phyloP scores from a whole-genome alignment of 2,888 invertebrate genomes.

The Sinhomidia bicolor region DNA sequence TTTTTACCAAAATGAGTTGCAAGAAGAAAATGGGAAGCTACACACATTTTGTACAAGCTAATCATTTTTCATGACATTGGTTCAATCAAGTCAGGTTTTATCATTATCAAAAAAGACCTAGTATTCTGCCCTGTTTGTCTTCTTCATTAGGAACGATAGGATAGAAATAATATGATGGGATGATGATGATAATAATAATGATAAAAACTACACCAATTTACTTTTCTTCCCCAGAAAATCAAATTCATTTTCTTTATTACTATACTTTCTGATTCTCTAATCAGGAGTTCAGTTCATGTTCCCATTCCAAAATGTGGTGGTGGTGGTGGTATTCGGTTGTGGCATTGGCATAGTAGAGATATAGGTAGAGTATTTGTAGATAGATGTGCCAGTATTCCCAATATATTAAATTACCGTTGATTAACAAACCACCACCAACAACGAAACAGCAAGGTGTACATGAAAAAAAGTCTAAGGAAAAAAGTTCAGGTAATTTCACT shows the following conservation, averaged over 20 bases:
- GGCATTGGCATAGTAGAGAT: conserved; percentile 9
- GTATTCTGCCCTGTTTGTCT: conserved; percentile 39
- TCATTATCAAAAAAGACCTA: conserved; percentile 29
- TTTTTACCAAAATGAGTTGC: conserved; percentile 26
- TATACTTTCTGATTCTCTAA: conserved; percentile 30
- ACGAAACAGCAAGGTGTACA: neutral
- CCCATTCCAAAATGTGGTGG: conserved; percentile 12
- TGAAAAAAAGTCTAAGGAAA: neutral
- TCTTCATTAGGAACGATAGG: conserved; percentile 55
- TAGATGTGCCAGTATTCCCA: conserved; percentile 49
- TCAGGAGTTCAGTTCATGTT: conserved; percentile 13
- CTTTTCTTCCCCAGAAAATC: conserved; percentile 49
- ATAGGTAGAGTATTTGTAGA: too few relatives aligned
- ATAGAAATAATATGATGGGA: too few relatives aligned
- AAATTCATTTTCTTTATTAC: conserved; percentile 42
- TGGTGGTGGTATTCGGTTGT: conserved; percentile 23
- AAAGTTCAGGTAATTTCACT: conserved; percentile 15
- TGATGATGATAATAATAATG: conserved; percentile 24
- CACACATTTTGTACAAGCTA: conserved; percentile 19
- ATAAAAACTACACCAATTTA: conserved; percentile 50
- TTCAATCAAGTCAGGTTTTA: conserved; percentile 53
- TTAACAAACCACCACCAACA: conserved; percentile 33
- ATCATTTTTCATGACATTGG: conserved; percentile 58
- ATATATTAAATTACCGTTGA: conserved; percentile 63
- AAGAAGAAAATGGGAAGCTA: conserved; percentile 21